These are phyloP conservation scores for Lytechinus variegatus DNA, from an alignment of 35 echinoderm and acorn worm genomes.

Conservation along the genomic window DNA sequence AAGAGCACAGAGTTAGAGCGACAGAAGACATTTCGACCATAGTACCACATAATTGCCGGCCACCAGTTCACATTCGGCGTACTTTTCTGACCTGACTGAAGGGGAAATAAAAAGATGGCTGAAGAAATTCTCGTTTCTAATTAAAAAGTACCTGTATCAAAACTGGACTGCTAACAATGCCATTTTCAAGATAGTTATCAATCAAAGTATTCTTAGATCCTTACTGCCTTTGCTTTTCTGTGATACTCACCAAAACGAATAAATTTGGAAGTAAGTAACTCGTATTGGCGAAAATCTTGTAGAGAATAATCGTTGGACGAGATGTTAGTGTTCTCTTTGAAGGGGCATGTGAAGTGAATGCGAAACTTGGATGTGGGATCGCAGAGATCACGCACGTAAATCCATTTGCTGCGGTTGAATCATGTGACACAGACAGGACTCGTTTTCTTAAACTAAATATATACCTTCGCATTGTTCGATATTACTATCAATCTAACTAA, in stretches of 20 bases:
- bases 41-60: not conserved
- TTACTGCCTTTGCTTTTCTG: not conserved
- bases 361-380: too few relatives aligned
- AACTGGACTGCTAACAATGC: not conserved
- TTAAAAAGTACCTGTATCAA: not conserved
- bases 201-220: not conserved
- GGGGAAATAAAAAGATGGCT: too few relatives aligned
- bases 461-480: not conserved
- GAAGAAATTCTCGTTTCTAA: not conserved
- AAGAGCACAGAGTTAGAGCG: not conserved
- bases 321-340: not conserved
- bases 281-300: not conserved
- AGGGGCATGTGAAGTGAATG: not conserved
- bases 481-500: not conserved
- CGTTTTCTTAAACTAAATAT: not conserved
- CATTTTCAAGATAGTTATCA: not conserved
- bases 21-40: not conserved
- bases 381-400: not conserved
- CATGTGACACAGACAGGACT: not conserved
- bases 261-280: not conserved
- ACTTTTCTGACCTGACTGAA: not conserved
- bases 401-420: not conserved
- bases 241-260: not conserved
- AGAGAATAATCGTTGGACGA: not conserved
- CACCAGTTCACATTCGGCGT: not conserved